Evolutionary conservation across 2,113 vertebrate species (phyloP).

Genomic region (Salvator merianae): DNA sequence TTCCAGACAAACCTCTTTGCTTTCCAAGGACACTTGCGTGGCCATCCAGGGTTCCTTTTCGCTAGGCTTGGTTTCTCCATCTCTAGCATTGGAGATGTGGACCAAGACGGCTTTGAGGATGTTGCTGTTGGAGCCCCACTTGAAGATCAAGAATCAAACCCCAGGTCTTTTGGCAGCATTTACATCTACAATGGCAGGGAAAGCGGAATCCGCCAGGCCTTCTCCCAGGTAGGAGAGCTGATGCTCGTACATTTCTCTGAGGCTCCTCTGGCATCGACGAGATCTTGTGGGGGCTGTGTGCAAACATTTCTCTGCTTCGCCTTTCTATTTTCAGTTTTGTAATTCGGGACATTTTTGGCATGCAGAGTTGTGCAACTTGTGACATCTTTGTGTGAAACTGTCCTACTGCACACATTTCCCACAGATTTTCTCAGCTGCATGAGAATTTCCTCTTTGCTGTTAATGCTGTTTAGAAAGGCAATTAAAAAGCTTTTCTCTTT

Average conservation of each 20-base stretch:
- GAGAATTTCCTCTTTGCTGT: no score
- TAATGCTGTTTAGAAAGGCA: no score
- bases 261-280: no score
- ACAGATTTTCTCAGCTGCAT: no score
- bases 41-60: conserved; percentile 42
- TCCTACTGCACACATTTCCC: no score
- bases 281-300: background rate
- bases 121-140: conserved; percentile 77
- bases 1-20: conserved; percentile 51
- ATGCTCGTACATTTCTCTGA: no score
- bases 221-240: conserved; percentile 71
- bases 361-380: no score
- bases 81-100: conserved; percentile 73
- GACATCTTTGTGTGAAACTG: no score
- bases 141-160: conserved; percentile 50
- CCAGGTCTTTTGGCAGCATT: conserved; percentile 67
- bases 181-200: conserved; percentile 74
- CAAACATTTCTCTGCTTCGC: background rate
- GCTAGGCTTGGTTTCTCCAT: conserved; percentile 79
- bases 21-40: background rate
- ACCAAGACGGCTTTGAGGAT: conserved; percentile 69
- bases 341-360: no score
- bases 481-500: no score
- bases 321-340: background rate
- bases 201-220: conserved; percentile 42